Percentiles rank a stretch among this genome's conserved stretches.
Evolutionary conservation across 2,113 vertebrate genomes (phyloP).

Genomic region (Brachyhypopomus occidentalis): DNA sequence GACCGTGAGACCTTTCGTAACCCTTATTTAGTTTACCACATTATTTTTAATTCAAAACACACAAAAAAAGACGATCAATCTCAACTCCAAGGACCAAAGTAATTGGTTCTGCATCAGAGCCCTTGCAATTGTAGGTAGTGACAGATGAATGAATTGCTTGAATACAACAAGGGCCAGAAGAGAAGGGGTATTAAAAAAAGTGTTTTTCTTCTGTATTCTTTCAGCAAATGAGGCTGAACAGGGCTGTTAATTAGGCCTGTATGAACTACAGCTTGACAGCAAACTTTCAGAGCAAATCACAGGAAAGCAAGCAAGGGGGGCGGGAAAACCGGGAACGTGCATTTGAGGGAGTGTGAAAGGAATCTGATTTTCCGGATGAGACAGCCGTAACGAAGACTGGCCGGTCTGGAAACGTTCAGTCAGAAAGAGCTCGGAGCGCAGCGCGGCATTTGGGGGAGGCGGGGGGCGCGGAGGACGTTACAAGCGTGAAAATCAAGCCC

Average conservation of each 20-base stretch:
- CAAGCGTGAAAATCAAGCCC: constrained; percentile 65
- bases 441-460: constrained; percentile 28
- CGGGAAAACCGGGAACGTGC: constrained; percentile 48
- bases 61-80: constrained; percentile 73
- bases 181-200: constrained; percentile 65
- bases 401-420: constrained; percentile 63
- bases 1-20: constrained; percentile 76
- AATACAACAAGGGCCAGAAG: constrained; percentile 64
- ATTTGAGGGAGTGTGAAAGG: constrained; percentile 61
- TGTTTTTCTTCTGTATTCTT: constrained; percentile 75
- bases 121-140: constrained; percentile 72
- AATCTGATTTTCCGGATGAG: constrained; percentile 71
- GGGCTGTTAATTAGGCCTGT: constrained; percentile 78
- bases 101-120: constrained; percentile 84
- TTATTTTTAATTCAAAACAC: constrained; percentile 67
- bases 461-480: constrained; percentile 32
- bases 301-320: constrained; percentile 48
- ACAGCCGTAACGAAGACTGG: constrained; percentile 68
- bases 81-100: constrained; percentile 74
- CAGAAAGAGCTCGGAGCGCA: constrained; percentile 60
- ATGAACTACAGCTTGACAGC: constrained; percentile 77
- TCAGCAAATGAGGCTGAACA: constrained; percentile 82
- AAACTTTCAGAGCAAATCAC: constrained; percentile 73
- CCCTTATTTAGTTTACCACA: constrained; percentile 77
- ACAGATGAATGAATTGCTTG: constrained; percentile 83